A percentile compares a stretch with the other conserved stretches of the same genome.
These are phyloP conservation scores for Bambusicola thoracicus DNA, from an alignment of 2,113 vertebrate genomes.

Conservation along the genomic window DNA sequence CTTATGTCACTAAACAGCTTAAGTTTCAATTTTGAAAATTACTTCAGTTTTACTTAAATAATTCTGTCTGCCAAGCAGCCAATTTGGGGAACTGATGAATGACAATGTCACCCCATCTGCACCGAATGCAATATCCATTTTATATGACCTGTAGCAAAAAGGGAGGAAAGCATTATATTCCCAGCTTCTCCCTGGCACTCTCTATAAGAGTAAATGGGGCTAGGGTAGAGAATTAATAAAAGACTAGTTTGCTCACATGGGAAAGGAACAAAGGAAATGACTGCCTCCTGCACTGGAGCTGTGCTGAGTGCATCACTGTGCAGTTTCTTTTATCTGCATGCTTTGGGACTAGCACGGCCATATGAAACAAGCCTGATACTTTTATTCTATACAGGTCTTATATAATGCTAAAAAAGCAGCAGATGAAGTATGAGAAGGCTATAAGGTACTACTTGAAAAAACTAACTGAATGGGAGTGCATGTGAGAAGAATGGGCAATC, in stretches of 20 bases:
- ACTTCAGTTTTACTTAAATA: constrained; percentile 77
- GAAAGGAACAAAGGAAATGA: constrained; percentile 29
- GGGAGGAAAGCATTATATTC: constrained; percentile 48
- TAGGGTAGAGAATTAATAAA: constrained; percentile 17
- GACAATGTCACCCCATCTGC: constrained; percentile 60
- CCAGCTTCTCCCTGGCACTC: constrained; percentile 39
- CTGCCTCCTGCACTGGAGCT: constrained; percentile 58
- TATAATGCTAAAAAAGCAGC: neutral
- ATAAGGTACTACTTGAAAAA: neutral
- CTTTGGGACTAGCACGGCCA: constrained; percentile 9
- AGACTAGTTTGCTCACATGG: constrained; percentile 54
- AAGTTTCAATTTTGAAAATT: constrained; percentile 77
- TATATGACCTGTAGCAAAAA: constrained; percentile 64
- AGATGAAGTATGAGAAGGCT: neutral
- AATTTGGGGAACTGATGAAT: constrained; percentile 67
- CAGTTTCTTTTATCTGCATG: constrained; percentile 46
- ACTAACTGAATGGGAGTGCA: neutral
- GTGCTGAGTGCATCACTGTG: neutral
- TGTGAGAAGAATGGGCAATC: neutral
- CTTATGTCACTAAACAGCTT: constrained; percentile 68
- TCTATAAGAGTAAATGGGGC: constrained; percentile 6
- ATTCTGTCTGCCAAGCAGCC: constrained; percentile 70
- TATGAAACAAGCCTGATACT: neutral
- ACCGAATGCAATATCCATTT: constrained; percentile 56
- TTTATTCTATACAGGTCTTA: constrained; percentile 40